Conservation (phyloP, 2,888 invertebrate genomes). For the Ellobium chinense region DNA sequence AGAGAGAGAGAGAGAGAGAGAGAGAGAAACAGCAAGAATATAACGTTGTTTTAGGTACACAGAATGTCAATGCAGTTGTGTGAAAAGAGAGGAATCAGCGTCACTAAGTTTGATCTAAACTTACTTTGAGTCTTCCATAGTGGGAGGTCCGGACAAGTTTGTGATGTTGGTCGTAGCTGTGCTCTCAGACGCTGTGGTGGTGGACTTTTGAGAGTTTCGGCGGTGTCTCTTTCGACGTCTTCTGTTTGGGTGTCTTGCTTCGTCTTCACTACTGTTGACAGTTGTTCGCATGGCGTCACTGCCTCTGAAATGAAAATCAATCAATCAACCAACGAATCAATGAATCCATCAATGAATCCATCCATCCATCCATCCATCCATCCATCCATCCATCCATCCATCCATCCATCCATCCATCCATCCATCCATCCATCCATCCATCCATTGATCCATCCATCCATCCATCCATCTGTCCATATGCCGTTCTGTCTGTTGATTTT, state of each 20-base stretch:
- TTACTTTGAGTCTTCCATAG: slow-evolving; percentile 52
- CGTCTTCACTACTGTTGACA: slow-evolving; percentile 46
- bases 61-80: neutral
- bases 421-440: no score
- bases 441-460: no score
- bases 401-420: no score
- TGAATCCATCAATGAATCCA: no score
- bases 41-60: neutral
- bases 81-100: neutral
- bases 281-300: slow-evolving; percentile 33
- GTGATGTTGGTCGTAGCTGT: slow-evolving; percentile 57
- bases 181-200: slow-evolving; percentile 55
- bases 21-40: slow-evolving; percentile 5
- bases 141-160: slow-evolving; percentile 50
- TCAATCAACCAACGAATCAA: no score
- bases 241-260: slow-evolving; percentile 36
- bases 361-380: no score
- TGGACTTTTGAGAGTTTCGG: slow-evolving; percentile 53
- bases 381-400: no score
- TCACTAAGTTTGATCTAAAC: neutral
- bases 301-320: neutral
- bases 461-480: no score
- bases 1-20: slow-evolving; percentile 9
- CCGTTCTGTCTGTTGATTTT: no score
- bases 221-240: slow-evolving; percentile 49